These are phyloP conservation scores for Meloe dianella DNA, from an alignment of 2,888 invertebrate species.

Conservation along the genomic window DNA sequence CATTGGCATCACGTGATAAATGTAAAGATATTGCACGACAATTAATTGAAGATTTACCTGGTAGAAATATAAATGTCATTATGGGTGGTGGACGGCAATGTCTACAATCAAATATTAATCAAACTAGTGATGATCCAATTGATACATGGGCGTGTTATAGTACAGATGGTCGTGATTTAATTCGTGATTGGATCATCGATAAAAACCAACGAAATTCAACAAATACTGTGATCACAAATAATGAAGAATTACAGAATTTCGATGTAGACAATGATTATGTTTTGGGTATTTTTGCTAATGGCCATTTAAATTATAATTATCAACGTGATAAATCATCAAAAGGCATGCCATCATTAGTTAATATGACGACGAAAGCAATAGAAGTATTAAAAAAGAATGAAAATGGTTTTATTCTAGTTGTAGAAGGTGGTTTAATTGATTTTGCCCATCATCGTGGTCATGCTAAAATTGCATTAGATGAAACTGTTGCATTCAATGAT, in stretches of 20 bases:
- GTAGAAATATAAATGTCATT: conserved; percentile 78
- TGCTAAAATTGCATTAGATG: conserved; percentile 77
- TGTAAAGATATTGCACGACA: conserved; percentile 89
- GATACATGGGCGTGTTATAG: conserved; percentile 66
- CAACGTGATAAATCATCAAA: conserved; percentile 67
- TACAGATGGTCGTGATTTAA: conserved; percentile 76
- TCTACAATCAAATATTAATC: conserved; percentile 66
- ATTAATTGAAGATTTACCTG: conserved; percentile 79
- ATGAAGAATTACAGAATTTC: conserved; percentile 67
- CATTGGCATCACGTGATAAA: conserved; percentile 57
- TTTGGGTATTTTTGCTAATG: conserved; percentile 83
- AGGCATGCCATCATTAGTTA: conserved; percentile 78
- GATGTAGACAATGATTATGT: conserved; percentile 75
- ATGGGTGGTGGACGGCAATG: conserved; percentile 84
- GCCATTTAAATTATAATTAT: conserved; percentile 77
- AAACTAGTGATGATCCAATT: conserved; percentile 60
- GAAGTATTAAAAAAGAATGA: conserved; percentile 69
- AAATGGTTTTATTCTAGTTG: conserved; percentile 70
- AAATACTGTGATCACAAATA: conserved; percentile 72
- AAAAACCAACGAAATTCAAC: conserved; percentile 58
- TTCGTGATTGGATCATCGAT: conserved; percentile 71
- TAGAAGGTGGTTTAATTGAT: conserved; percentile 87
- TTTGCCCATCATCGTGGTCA: conserved; percentile 84
- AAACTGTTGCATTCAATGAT: conserved; percentile 78
- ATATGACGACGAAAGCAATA: conserved; percentile 82